A percentile compares a stretch with the other conserved stretches of the same genome.
Conservation (phyloP, 1,140 invertebrate species). For the Caenorhabditis remanei region DNA sequence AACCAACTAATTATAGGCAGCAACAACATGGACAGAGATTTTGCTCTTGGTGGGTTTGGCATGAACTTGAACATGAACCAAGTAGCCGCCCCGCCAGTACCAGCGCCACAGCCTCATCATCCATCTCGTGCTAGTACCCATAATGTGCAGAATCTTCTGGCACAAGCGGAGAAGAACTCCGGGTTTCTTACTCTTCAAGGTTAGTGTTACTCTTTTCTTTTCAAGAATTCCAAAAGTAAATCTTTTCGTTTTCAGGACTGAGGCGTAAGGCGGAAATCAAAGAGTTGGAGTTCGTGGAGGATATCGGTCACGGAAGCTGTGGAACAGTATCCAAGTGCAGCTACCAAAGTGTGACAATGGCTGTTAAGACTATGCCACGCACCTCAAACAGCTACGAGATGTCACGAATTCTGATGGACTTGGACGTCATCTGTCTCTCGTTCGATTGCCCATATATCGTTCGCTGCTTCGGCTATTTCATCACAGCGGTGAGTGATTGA, state of each 20-base stretch:
- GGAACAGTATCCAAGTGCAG: conserved; percentile 60
- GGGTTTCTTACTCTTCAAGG: conserved; percentile 3
- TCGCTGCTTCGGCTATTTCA: conserved; percentile 94
- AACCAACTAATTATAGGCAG: neutral
- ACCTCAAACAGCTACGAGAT: conserved; percentile 96
- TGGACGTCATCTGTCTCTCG: conserved; percentile 91
- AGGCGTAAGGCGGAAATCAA: neutral
- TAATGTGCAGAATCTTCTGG: neutral
- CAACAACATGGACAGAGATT: conserved; percentile 7
- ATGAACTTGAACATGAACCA: neutral
- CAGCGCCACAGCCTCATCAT: neutral
- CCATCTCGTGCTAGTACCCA: conserved; percentile 17
- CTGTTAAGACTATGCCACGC: conserved; percentile 88
- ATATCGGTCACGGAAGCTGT: conserved; percentile 64
- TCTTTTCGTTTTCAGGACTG: neutral
- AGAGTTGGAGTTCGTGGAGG: conserved; percentile 25
- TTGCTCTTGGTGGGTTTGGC: conserved; percentile 5
- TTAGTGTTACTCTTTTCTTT: neutral
- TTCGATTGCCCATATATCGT: conserved; percentile 97
- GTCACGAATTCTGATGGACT: conserved; percentile 96
- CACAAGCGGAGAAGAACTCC: conserved; percentile 16
- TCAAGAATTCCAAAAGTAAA: neutral
- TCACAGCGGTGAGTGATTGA: conserved; percentile 83
- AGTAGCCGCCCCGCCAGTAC: neutral
- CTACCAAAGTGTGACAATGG: conserved; percentile 61